Conservation (phyloP, 2,113 vertebrate species). For the Halichoeres trimaculatus region DNA sequence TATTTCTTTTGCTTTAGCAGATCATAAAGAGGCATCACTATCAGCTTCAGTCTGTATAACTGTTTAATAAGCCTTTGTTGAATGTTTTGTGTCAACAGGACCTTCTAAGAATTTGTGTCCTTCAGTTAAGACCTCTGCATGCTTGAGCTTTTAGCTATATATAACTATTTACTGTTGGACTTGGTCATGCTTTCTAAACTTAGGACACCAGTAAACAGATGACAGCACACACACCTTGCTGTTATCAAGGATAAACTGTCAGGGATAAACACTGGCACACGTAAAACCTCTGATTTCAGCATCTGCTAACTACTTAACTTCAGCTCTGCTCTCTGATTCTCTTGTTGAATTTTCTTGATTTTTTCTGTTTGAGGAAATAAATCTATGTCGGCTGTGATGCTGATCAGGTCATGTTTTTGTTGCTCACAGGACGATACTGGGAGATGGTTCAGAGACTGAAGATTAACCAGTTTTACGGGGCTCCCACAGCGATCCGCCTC, state of each 20-base stretch:
- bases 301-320: neutral
- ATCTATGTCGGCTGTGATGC: neutral
- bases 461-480: slow-evolving; percentile 89
- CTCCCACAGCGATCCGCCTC: slow-evolving; percentile 86
- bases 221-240: neutral
- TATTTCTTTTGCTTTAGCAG: no score
- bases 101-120: neutral
- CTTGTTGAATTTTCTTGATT: neutral
- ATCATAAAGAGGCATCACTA: no score
- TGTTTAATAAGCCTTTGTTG: no score
- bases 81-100: no score
- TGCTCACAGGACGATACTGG: slow-evolving; percentile 85
- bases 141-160: slow-evolving; percentile 7
- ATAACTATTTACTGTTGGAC: slow-evolving; percentile 48
- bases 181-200: slow-evolving; percentile 31
- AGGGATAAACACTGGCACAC: neutral
- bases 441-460: slow-evolving; percentile 86
- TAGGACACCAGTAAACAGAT: slow-evolving; percentile 10
- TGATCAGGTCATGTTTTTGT: neutral
- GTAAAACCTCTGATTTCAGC: neutral
- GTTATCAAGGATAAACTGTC: slow-evolving; percentile 11
- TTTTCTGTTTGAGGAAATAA: neutral
- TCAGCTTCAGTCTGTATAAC: no score
- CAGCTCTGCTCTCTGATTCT: neutral
- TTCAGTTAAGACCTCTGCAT: neutral